Evolutionary conservation across 2,113 vertebrate genomes (phyloP), one percentile per base, ranked within the genome.

Genomic region (Microcebus lehilahytsara): DNA sequence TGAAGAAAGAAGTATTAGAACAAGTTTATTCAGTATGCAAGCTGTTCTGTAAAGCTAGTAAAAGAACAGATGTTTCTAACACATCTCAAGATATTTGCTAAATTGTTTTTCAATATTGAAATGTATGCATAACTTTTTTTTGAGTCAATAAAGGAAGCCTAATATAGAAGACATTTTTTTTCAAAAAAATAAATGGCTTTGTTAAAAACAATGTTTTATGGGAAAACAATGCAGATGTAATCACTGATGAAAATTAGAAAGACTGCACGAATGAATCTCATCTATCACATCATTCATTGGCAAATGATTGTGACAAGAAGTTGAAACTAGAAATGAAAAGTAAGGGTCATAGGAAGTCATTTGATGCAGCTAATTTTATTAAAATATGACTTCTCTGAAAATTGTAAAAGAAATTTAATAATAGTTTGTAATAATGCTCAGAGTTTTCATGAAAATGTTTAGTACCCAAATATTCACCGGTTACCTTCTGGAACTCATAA

Each of bases 171-270:
- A 37, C 37, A 32, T 46, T 0, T 85, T 66, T 49, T 49, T 69
- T 83, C 30, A 19, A n/a, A 85, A 56, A 94, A 89, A 62, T 25
- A 87, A 95, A 93, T 42, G 80, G 0, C 23, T 92, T 81, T 42
- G 27, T 1, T 84, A 75, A 92, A 85, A 97, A 77, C 1, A 75
- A n/a, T 6, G 10, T 71, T 84, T 83, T 67, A 75, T 91, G 80
- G 32, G 17, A 67, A 94, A 95, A 90, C 20, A 74, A 74, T 89
- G 46, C 79, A 90, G 92, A 95, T 84, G 69, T 62, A 88, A 89
- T 87, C 80, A 90, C 62, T 95, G 67, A 74, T 90, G 72, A 94
- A 87, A 93, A 90, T 83, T 92, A 86, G 40, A 91, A 42, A 66
- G n/a, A 25, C 53, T 32, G 10, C 23, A 74, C 74, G 51, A 94